These are phyloP conservation scores for Hirtodrosophila cameraria DNA, from an alignment of 2,888 invertebrate genomes.

Conservation along the genomic window DNA sequence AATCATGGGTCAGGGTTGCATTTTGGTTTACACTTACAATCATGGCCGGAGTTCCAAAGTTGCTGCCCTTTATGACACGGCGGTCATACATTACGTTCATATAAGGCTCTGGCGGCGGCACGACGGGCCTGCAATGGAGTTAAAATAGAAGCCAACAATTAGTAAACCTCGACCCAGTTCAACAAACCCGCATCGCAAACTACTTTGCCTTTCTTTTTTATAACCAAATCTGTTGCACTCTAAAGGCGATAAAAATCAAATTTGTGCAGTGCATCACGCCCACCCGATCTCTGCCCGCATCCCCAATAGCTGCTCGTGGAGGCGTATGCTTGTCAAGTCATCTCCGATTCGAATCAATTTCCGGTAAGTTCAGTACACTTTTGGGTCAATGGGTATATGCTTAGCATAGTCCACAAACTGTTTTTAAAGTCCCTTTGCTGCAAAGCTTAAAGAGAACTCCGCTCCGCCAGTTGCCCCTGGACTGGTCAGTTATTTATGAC, in stretches of 20 bases:
- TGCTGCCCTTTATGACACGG: conserved; percentile 93
- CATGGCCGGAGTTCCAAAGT: conserved; percentile 85
- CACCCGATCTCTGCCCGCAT: not conserved
- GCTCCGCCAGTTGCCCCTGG: conserved; percentile 25
- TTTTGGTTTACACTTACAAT: conserved; percentile 68
- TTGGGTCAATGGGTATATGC: conserved; percentile 61
- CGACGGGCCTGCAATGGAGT: conserved; percentile 75
- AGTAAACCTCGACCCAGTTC: conserved; percentile 72
- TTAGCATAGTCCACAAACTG: conserved; percentile 6
- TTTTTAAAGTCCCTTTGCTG: conserved; percentile 45
- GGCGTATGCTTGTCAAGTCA: conserved; percentile 65
- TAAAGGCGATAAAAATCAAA: conserved; percentile 68
- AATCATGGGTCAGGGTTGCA: conserved; percentile 61
- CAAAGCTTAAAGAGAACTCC: conserved; percentile 36
- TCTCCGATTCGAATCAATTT: conserved; percentile 79
- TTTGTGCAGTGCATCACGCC: conserved; percentile 50
- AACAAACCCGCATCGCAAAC: conserved; percentile 36
- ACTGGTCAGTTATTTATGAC: conserved; percentile 69
- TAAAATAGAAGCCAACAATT: conserved; percentile 51
- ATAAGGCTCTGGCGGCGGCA: conserved; percentile 85
- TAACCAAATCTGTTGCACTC: conserved; percentile 71
- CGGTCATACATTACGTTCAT: conserved; percentile 96
- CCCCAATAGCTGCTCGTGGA: too few species aligned
- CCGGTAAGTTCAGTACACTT: conserved; percentile 77
- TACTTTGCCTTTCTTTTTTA: not conserved